phyloP scores from a whole-genome alignment of 2,113 vertebrate species.

The Sisor rabdophorus region DNA sequence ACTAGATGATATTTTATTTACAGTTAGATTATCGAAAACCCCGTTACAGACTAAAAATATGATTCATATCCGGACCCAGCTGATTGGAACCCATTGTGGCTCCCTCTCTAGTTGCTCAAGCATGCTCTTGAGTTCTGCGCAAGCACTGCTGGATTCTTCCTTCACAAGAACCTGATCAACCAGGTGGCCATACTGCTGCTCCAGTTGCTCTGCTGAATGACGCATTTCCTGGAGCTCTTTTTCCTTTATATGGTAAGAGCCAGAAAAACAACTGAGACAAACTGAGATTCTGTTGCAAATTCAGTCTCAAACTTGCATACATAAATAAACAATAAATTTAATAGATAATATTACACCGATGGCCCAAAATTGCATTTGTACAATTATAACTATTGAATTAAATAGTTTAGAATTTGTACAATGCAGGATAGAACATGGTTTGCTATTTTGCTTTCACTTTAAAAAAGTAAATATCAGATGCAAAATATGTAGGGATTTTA shows the following conservation, averaged over 20 bases:
- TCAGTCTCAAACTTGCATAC: not conserved
- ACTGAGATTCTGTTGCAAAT: not conserved
- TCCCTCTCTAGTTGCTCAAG: constrained; percentile 78
- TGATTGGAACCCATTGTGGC: constrained; percentile 83
- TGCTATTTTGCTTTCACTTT: not conserved
- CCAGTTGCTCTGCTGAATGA: constrained; percentile 79
- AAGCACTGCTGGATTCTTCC: constrained; percentile 77
- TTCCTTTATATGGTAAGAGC: constrained; percentile 64
- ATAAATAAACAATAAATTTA: not conserved
- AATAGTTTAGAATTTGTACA: not conserved
- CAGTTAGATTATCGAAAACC: constrained; percentile 17
- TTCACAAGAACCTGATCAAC: constrained; percentile 81
- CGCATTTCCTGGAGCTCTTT: constrained; percentile 82
- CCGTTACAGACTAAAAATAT: not conserved
- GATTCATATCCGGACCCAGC: constrained; percentile 77
- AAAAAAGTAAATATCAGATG: not conserved
- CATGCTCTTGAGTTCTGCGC: constrained; percentile 73
- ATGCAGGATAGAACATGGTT: not conserved
- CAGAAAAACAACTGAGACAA: not conserved
- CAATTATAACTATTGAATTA: not conserved
- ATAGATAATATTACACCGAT: too few species aligned
- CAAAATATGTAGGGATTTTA: not conserved
- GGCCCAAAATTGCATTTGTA: not conserved
- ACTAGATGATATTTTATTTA: not conserved
- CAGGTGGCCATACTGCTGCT: constrained; percentile 82